phyloP scores from a whole-genome alignment of 2,888 invertebrate species.

The Lasius fuliginosus region DNA sequence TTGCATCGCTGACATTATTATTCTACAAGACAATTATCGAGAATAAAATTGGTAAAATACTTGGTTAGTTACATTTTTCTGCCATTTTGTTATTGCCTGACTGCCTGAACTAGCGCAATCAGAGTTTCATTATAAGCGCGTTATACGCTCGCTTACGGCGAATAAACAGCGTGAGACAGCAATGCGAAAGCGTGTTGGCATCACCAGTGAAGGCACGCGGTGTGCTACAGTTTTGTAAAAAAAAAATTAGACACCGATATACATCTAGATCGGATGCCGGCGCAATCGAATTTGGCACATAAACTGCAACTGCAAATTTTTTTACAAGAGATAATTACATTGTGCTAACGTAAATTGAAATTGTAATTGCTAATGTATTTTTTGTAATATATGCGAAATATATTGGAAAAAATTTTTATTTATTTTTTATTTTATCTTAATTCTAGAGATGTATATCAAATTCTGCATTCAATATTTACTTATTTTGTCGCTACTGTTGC shows the following conservation, averaged over 20 bases:
- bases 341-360: no score
- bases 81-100: slow-evolving; percentile 1
- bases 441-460: background rate
- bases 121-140: slow-evolving; percentile 15
- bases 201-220: background rate
- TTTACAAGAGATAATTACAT: background rate
- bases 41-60: background rate
- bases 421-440: background rate
- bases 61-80: background rate
- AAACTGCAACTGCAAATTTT: background rate
- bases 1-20: background rate
- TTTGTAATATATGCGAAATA: no score
- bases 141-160: slow-evolving; percentile 8
- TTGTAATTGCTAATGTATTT: no score
- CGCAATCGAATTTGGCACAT: background rate
- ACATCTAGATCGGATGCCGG: background rate
- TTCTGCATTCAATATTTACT: no score
- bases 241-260: background rate
- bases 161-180: slow-evolving; percentile 36
- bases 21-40: background rate
- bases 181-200: slow-evolving; percentile 5
- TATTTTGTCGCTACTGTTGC: no score
- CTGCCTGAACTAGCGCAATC: background rate
- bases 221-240: background rate
- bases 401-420: no score